Conservation (phyloP, 2,113 vertebrate species). For the Peromyscus leucopus region DNA sequence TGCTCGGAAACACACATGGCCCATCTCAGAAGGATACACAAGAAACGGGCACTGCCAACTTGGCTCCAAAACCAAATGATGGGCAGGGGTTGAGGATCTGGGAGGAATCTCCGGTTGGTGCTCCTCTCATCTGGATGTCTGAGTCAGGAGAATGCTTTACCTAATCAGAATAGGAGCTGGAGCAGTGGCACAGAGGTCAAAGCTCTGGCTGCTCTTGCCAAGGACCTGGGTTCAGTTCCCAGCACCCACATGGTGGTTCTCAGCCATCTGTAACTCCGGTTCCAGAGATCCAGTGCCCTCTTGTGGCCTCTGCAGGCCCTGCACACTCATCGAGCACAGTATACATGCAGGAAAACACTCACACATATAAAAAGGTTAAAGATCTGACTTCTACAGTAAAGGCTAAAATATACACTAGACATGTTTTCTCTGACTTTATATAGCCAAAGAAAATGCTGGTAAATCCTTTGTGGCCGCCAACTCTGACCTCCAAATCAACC, state of each 20-base stretch:
- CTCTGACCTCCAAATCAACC: not conserved
- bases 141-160: too few species aligned
- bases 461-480: not conserved
- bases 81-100: not conserved
- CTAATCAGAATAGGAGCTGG: not conserved
- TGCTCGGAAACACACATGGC: not conserved
- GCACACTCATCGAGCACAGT: too few species aligned
- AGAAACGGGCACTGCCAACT: not conserved
- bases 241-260: not conserved
- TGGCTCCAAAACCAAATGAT: not conserved
- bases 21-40: not conserved
- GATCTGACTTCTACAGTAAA: conserved; percentile 11
- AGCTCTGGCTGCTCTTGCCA: not conserved
- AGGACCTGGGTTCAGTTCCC: not conserved
- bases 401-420: not conserved
- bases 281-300: too few species aligned
- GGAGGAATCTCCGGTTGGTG: not conserved
- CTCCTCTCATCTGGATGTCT: not conserved
- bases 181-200: not conserved
- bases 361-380: not conserved
- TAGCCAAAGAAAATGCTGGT: conserved; percentile 23
- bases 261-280: not conserved
- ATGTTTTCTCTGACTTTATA: not conserved
- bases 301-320: not conserved
- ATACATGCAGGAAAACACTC: not conserved